phyloP scores from a whole-genome alignment of 2,888 invertebrate genomes.

The Dasypolia templi region DNA sequence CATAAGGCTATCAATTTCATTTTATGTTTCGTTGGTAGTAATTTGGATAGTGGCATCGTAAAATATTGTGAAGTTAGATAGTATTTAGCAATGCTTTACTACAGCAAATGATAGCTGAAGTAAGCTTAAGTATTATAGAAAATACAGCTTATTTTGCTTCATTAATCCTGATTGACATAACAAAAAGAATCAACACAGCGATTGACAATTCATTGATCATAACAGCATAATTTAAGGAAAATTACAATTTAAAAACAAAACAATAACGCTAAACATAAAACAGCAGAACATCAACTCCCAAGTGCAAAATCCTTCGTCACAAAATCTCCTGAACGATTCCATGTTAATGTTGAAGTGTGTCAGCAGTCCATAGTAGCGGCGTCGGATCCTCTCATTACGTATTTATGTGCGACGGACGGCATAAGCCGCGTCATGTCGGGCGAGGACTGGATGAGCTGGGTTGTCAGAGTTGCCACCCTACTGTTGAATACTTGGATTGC shows the following conservation, averaged over 20 bases:
- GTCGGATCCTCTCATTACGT: conserved; percentile 75
- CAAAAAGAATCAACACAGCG: neutral
- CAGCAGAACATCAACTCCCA: conserved; percentile 23
- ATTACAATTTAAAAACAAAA: neutral
- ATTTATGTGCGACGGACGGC: conserved; percentile 74
- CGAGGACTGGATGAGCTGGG: conserved; percentile 63
- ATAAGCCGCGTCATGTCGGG: conserved; percentile 70
- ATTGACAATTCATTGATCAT: neutral
- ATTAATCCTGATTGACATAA: neutral
- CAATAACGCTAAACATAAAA: neutral
- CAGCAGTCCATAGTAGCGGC: conserved; percentile 64
- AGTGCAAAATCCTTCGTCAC: conserved; percentile 17
- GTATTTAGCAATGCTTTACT: neutral
- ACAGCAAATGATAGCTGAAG: neutral
- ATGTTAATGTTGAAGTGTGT: conserved; percentile 53
- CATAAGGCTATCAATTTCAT: conserved; percentile 49
- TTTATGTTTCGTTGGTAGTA: conserved; percentile 22
- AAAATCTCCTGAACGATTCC: conserved; percentile 45
- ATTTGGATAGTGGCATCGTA: conserved; percentile 24
- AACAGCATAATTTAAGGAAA: neutral
- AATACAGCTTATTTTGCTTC: no score
- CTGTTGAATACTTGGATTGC: conserved; percentile 54
- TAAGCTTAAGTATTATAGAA: neutral
- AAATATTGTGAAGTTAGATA: conserved; percentile 6
- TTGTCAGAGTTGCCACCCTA: conserved; percentile 61